Base-by-base conservation (phyloP, 1,140 invertebrate genomes). In the Dreissena polymorpha region DNA sequence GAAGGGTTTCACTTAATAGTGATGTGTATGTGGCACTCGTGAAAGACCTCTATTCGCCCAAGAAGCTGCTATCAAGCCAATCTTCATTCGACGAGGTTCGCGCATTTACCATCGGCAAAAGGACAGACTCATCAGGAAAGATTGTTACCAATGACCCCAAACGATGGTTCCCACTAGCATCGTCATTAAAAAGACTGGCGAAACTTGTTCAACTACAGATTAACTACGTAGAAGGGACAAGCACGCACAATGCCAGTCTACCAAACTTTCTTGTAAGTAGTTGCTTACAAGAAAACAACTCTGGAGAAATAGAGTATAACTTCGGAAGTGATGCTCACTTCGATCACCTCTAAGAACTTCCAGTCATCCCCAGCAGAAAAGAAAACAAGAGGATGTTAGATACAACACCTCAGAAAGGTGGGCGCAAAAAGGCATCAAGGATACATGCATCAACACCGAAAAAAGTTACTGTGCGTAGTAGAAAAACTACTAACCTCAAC, bases 261-360 rank as follows among this genome's bases (percentile, higher is more conserved):
- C 73, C 82, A 6, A 25, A 64, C 39, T 77, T 84, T 63, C 27
- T 71, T 18, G 5, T 14, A 7, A 18, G 50, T 21, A 23, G 53
- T 25, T 76, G 68, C 21, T 55, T 78, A 57, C 53, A n/a, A 50
- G 72, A 63, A 64, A 27, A 6, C 10, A 23, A 2, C 13, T 64
- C 60, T 51, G 74, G 74, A 25, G 69, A 77, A 18, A 60, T 77
- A 64, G 57, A 77, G 55, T 77, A 51, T 51, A 63, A 84, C n/a
- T 65, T 84, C 39, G 81, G 64, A 39, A 39, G 39, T 21, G 72
- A 74, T 18, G 29, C 16, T 69, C 49, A 27, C 53, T 49, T 67
- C 57, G 63, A 16, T 50, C 39, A 65, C 27, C 3, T 77, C 12
- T 16, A 53, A n/a, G 39, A 50, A n/a, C 25, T 77, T 14, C 23